Conservation (phyloP, 1,140 invertebrate species). For the Agrilus planipennis region DNA sequence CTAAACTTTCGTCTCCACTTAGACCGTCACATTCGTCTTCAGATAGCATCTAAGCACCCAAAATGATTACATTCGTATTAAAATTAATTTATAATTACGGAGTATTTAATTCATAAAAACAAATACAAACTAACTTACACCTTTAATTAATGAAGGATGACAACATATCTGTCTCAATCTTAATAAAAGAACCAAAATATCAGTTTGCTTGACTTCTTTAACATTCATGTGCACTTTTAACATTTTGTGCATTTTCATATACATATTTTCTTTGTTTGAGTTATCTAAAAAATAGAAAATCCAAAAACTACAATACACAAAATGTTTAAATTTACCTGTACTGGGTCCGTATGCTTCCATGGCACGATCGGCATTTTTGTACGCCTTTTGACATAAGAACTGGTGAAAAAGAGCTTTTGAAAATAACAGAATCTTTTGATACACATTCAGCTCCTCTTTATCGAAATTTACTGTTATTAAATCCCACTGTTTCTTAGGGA, state of each 20-base stretch:
- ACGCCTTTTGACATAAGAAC: constrained; percentile 59
- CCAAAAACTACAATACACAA: neutral
- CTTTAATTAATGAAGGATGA: constrained; percentile 68
- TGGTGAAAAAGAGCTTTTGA: constrained; percentile 62
- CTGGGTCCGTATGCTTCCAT: too few relatives aligned
- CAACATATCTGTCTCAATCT: constrained; percentile 79
- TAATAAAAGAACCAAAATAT: constrained; percentile 72
- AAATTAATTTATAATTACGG: too few relatives aligned
- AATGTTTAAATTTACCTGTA: neutral
- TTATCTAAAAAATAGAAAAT: constrained; percentile 9
- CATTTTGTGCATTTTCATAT: constrained; percentile 41
- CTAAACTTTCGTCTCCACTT: constrained; percentile 6
- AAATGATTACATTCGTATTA: too few relatives aligned
- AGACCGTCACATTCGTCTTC: too few relatives aligned
- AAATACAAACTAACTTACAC: too few relatives aligned
- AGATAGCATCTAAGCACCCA: too few relatives aligned
- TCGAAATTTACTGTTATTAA: constrained; percentile 48
- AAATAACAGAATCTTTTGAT: constrained; percentile 60
- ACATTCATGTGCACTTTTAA: constrained; percentile 44
- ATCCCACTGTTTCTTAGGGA: constrained; percentile 53
- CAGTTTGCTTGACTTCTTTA: constrained; percentile 53
- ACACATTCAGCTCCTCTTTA: constrained; percentile 62
- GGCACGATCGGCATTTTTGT: constrained; percentile 35
- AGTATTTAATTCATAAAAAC: neutral
- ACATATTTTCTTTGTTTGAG: constrained; percentile 22